Conservation (phyloP, 1,140 invertebrate genomes). For the Radopholus similis region DNA sequence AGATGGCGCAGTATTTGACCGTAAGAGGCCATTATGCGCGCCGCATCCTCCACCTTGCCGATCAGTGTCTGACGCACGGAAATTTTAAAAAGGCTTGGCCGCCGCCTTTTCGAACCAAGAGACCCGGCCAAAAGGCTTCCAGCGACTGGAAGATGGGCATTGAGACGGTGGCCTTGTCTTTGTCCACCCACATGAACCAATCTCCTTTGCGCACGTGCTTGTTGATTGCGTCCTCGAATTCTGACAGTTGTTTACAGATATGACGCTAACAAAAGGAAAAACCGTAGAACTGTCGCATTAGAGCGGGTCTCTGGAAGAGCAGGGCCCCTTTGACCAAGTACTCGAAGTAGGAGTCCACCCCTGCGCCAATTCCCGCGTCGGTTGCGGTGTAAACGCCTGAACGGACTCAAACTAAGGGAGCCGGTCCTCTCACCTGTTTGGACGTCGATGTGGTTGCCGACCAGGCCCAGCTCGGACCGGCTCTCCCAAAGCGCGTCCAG, state of each 20-base stretch:
- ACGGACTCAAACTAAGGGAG: not conserved
- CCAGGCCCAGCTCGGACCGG: conserved; percentile 78
- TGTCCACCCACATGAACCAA: conserved; percentile 93
- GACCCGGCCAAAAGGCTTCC: conserved; percentile 95
- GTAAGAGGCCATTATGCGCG: conserved; percentile 90
- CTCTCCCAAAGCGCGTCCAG: conserved; percentile 80
- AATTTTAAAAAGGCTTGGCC: not conserved
- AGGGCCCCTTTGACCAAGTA: conserved; percentile 90
- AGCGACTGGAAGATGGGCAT: conserved; percentile 94
- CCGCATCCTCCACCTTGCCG: conserved; percentile 79
- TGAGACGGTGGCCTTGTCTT: conserved; percentile 88
- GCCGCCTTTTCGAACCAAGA: conserved; percentile 69
- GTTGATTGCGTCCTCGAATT: conserved; percentile 69
- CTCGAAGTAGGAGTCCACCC: conserved; percentile 97
- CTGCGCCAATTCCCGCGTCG: conserved; percentile 79
- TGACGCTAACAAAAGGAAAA: not conserved
- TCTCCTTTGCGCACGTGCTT: conserved; percentile 86
- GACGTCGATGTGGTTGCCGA: conserved; percentile 94
- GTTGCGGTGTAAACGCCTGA: conserved; percentile 88
- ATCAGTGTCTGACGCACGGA: conserved; percentile 64
- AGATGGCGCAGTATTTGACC: conserved; percentile 81
- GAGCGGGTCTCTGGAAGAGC: conserved; percentile 72
- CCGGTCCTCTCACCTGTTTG: conserved; percentile 65
- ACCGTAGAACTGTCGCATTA: conserved; percentile 82
- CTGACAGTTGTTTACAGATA: too few relatives aligned